Conservation (phyloP, 2,113 vertebrate genomes). For the Phainopepla nitens region DNA sequence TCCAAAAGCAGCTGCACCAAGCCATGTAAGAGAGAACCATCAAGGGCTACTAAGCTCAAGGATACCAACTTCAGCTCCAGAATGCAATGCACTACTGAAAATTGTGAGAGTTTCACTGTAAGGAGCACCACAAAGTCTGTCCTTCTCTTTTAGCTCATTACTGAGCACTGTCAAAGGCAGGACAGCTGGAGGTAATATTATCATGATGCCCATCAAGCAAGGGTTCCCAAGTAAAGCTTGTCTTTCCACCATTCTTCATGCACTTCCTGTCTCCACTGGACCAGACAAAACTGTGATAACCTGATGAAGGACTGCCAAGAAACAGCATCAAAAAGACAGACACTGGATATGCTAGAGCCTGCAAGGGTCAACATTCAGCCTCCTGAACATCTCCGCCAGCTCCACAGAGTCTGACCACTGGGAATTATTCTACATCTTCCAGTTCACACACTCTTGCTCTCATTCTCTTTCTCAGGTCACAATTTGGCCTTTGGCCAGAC, state of each 20-base stretch:
- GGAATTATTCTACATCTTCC: background rate
- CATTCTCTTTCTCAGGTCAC: background rate
- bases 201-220: background rate
- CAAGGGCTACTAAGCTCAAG: background rate
- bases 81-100: background rate
- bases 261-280: background rate
- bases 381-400: background rate
- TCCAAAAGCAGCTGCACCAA: background rate
- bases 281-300: background rate
- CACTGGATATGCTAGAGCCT: rapidly evolving
- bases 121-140: background rate
- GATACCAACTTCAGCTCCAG: background rate
- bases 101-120: background rate
- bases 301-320: background rate
- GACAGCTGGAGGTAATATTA: background rate
- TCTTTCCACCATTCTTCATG: background rate
- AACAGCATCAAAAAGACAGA: background rate
- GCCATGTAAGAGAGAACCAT: background rate
- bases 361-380: background rate
- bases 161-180: background rate
- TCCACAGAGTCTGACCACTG: background rate
- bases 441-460: background rate
- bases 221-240: background rate
- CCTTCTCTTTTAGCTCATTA: background rate
- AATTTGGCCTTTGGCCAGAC: background rate